phyloP scores from a whole-genome alignment of 2,797 vertebrate species.

The Alca torda region DNA sequence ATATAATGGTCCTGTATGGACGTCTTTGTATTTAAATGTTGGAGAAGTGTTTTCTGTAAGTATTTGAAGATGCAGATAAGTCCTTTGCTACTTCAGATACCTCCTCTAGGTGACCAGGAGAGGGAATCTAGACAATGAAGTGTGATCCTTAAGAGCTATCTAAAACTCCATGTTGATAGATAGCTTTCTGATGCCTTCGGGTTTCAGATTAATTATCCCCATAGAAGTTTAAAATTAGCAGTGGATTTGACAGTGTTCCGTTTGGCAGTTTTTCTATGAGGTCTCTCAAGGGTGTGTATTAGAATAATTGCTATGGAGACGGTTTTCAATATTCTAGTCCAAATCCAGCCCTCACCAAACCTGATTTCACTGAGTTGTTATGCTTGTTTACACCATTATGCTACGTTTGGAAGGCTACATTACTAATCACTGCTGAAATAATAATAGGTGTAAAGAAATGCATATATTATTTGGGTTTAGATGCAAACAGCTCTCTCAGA shows the following conservation, averaged over 20 bases:
- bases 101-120: background rate
- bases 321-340: background rate
- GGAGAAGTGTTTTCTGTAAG: rapidly evolving
- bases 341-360: background rate
- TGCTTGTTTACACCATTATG: background rate
- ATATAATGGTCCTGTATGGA: background rate
- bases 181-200: background rate
- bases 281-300: background rate
- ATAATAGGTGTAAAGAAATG: background rate
- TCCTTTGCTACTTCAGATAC: background rate
- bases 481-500: background rate
- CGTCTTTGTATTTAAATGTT: background rate
- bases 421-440: background rate
- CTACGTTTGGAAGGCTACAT: background rate
- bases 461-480: rapidly evolving
- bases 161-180: background rate
- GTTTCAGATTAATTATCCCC: background rate
- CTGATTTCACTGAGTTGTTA: background rate
- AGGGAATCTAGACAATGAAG: background rate
- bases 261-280: background rate
- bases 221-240: background rate
- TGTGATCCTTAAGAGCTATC: background rate
- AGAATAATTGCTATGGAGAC: conserved; percentile 1
- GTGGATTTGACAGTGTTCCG: background rate
- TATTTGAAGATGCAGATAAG: background rate